Conservation (phyloP, 2,113 vertebrate species). For the Microcebus ravelobensis region DNA sequence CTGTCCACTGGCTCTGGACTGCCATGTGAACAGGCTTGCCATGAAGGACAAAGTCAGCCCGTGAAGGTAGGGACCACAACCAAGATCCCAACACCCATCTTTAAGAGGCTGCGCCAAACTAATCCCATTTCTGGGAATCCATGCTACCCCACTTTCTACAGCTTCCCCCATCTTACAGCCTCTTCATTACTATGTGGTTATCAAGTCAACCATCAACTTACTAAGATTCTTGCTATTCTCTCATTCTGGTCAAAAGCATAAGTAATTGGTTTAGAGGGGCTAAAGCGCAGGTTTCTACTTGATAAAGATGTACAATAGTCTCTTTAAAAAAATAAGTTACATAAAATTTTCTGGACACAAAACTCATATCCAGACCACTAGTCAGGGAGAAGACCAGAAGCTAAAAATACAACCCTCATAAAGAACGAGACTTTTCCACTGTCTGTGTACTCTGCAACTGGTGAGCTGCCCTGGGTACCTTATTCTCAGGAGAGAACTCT, state of each 20-base stretch:
- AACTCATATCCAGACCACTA: constrained; percentile 25
- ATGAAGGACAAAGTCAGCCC: neutral
- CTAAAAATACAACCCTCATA: neutral
- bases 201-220: neutral
- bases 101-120: neutral
- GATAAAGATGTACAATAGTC: constrained; percentile 52
- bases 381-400: constrained; percentile 39
- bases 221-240: neutral
- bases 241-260: constrained; percentile 36
- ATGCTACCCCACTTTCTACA: neutral
- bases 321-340: constrained; percentile 77
- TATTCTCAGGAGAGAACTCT: neutral
- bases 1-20: neutral
- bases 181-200: neutral
- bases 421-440: neutral
- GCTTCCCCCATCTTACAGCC: neutral
- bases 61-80: neutral
- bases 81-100: neutral
- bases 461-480: neutral
- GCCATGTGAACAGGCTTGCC: neutral
- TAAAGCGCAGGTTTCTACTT: constrained; percentile 37
- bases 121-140: neutral
- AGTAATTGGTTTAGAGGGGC: neutral
- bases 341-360: constrained; percentile 66
- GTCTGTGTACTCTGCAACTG: neutral